Conservation (phyloP, 2,888 invertebrate species). For the Orchesellides sinensis region DNA sequence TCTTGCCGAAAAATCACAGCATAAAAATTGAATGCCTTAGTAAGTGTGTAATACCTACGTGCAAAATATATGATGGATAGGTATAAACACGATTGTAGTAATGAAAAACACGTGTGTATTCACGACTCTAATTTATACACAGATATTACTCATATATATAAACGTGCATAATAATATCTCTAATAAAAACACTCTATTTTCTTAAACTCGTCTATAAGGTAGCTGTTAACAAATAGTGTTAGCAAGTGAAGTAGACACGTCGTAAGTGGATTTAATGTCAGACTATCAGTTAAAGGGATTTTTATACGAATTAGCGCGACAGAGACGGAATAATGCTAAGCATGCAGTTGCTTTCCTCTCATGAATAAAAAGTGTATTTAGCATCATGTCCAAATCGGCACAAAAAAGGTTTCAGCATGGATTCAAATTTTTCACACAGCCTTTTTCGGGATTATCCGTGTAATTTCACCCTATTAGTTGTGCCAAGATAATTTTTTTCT, state of each 20-base stretch:
- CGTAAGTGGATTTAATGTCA: slow-evolving; percentile 25
- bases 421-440: slow-evolving; percentile 51
- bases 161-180: too few relatives aligned
- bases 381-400: slow-evolving; percentile 1
- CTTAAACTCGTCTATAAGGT: too few relatives aligned
- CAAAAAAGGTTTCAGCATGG: slow-evolving; percentile 21
- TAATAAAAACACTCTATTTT: too few relatives aligned
- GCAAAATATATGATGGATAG: too few relatives aligned
- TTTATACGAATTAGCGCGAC: slow-evolving; percentile 8
- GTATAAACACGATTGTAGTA: background rate
- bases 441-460: slow-evolving; percentile 51
- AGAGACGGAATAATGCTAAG: too few relatives aligned
- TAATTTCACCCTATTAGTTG: slow-evolving; percentile 49
- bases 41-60: background rate
- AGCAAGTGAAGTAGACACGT: slow-evolving; percentile 14
- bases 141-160: background rate
- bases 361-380: slow-evolving; percentile 22
- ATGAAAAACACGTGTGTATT: background rate
- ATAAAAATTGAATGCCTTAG: background rate
- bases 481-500: slow-evolving; percentile 26
- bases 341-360: slow-evolving; percentile 11
- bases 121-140: background rate
- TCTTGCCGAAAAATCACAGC: background rate
- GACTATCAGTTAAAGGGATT: slow-evolving; percentile 17
- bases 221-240: slow-evolving; percentile 3